Base-by-base conservation (phyloP, 2,113 vertebrate species). In the Scomber colias region DNA sequence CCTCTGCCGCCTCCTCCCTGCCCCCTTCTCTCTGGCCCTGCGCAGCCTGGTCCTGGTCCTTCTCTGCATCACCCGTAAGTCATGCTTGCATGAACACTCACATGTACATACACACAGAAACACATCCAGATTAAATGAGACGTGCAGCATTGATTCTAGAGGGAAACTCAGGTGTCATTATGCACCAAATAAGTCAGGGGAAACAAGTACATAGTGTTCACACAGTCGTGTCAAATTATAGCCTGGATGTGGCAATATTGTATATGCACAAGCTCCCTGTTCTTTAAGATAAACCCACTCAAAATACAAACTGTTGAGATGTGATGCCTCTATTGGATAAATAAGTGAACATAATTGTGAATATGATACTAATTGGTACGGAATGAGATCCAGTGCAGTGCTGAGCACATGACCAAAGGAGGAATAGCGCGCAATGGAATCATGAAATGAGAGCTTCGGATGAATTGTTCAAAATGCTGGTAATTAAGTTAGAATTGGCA, bases 11-110 rank as follows among this genome's bases (percentile, higher is more conserved):
- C 83, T 75, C 71, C 85, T 83, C 86, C 87, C 91, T 62, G 79
- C 78, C 19, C 62, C 88, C 67, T 64, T 78, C 86, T 90, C 89
- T 66, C 70, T 92, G 72, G 71, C 76, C 74, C 78, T 94, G 63
- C 86, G 71, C 84, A 71, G 79, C 88, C 72, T 91, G 61, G 87
- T 91, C 62, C 84, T 93, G 88, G 61, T 94, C 81, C 90, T 95
- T 77, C 87, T 95, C 68, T 92, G 89, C 76, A 88, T 91, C 70
- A 80, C 89, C 81, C 87, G 95, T 95, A 95, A 95, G 95, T 95
- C 82, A 49, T 63, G 54, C 76, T 71, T 19, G 11, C 77, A 51
- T 66, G 11, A 64, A 56, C 21, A 11, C 75, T 27, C 71, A 75
- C 44, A 64, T 75, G 46, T 57, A 35, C 55, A 50, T 35, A 51